Evolutionary conservation across 2,113 vertebrate species (phyloP), one percentile per base, ranked within the genome.

Genomic region (Pedionomus torquatus): DNA sequence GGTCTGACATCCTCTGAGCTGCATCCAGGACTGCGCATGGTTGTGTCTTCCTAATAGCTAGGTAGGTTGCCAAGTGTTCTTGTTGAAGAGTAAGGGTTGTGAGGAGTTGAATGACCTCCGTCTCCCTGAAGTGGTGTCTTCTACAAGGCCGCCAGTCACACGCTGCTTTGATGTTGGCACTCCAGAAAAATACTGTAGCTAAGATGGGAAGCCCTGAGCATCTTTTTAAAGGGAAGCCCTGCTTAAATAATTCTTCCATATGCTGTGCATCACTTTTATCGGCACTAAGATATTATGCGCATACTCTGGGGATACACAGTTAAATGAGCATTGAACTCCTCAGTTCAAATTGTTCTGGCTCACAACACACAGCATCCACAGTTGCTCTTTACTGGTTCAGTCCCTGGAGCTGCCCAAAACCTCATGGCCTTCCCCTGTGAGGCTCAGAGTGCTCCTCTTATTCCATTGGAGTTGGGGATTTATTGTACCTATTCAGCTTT

Each of bases 151-250:
- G 5, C 64, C 64, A 68, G 35, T 87, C 82, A 83, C 89, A 65
- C 6, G 12, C 26, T 65, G 46, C 81, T 90, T 87, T 84, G 64
- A 31, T 39, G 75, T 19, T 51, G 43, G 39, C 71, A 85, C 63
- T 88, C 41, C 55, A 92, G 86, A 95, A 94, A 84, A 87, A 89
- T 28, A 11, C 0, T 79, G 80, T 78, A 37, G 68, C 84, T 94
- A 75, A 79, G 77, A 79, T 65, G 48, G 68, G 54, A 90, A 94
- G 19, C 61, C 39, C 31, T 94, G 89, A 61, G 18, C 44, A 9
- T 65, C 44, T 93, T 97, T 91, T 96, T 96, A 89, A 74, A 85
- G 80, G 86, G 79, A 95, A 61, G 37, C 51, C 87, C 54, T 57
- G 31, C 48, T 94, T 88, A 95, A 91, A 72, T 70, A 91, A 81